These are phyloP conservation scores for Bovichtus diacanthus DNA, from an alignment of 2,797 vertebrate genomes.

Conservation along the genomic window DNA sequence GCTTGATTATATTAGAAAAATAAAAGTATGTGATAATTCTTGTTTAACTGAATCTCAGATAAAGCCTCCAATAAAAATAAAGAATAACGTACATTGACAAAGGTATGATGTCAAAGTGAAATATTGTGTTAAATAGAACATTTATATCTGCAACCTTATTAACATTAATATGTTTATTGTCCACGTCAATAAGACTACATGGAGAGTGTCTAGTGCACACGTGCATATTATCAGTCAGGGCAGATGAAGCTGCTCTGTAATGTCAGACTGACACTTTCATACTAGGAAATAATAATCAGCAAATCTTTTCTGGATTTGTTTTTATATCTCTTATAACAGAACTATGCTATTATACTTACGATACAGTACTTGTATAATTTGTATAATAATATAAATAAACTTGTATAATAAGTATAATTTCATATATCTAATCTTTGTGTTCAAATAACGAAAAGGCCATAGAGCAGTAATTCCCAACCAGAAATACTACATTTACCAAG, in stretches of 20 bases:
- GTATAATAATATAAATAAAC: no score
- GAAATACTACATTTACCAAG: not conserved
- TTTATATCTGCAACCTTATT: conserved; percentile 13
- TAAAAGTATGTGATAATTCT: conserved; percentile 78
- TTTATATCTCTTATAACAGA: not conserved
- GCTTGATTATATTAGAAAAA: conserved; percentile 84
- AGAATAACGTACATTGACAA: conserved; percentile 41
- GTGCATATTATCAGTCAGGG: not conserved
- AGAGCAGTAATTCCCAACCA: not conserved
- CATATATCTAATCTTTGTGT: not conserved
- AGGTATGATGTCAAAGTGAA: conserved; percentile 4
- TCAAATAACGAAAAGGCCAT: not conserved
- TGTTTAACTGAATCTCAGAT: conserved; percentile 68
- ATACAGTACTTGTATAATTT: no score
- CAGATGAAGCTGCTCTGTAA: not conserved
- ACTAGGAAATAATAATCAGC: not conserved
- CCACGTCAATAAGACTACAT: not conserved
- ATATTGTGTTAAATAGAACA: conserved; percentile 23
- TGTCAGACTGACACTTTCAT: not conserved
- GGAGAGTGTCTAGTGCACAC: no score
- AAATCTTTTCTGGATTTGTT: not conserved
- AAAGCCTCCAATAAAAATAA: conserved; percentile 21
- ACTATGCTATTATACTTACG: no score
- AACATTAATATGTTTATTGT: not conserved
- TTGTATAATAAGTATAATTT: no score